Evolutionary conservation across 2,888 invertebrate species (phyloP), one percentile per base, ranked within the genome.

Genomic region (Polymixis flavicincta): DNA sequence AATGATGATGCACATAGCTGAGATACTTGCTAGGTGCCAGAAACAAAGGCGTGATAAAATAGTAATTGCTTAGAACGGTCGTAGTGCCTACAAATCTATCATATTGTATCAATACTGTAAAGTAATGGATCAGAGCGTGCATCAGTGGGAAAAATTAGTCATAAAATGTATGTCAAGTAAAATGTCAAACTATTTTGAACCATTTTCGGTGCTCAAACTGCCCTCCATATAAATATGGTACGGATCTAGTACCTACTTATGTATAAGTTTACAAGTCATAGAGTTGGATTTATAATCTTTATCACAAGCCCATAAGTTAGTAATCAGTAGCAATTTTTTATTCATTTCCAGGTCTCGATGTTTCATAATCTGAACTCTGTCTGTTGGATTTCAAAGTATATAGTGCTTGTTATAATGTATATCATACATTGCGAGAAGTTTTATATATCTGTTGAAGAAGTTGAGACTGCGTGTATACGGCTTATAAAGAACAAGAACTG

Each of bases 391-490:
- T 22, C 17, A 32, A 61, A 73, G 73, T 45, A 48, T 61, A 32
- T 73, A 32, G 6, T 61, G 5, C 45, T 61, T 11, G 37, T 50
- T n/a, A 8, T 71, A 17, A 37, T 74, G 17, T 48, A 48, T 61
- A 73, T 61, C 25, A 74, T 61, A 22, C 11, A 28, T 2, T 25
- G 42, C 9, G 76, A 76, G 37, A 66, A 19, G 14, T 78, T 71
- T 42, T 76, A 76, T 19, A 28, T 14, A n/a, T 14, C 61, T 19
- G n/a, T 76, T 9, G 74, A 74, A 17, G 55, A 74, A 22, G 74
- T 63, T 17, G 54, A 63, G 25, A 74, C 48, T 1, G 63, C 28
- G 1, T 63, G 74, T 22, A 74, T 74, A 48, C 61, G 48, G 25
- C 67, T 60, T 2, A 4, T 67, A 22, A 76, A 42, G 52, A 67